Percentiles rank a stretch among this genome's conserved stretches.
These are phyloP conservation scores for Petroica traversi DNA, from an alignment of 2,113 vertebrate genomes.

Conservation along the genomic window DNA sequence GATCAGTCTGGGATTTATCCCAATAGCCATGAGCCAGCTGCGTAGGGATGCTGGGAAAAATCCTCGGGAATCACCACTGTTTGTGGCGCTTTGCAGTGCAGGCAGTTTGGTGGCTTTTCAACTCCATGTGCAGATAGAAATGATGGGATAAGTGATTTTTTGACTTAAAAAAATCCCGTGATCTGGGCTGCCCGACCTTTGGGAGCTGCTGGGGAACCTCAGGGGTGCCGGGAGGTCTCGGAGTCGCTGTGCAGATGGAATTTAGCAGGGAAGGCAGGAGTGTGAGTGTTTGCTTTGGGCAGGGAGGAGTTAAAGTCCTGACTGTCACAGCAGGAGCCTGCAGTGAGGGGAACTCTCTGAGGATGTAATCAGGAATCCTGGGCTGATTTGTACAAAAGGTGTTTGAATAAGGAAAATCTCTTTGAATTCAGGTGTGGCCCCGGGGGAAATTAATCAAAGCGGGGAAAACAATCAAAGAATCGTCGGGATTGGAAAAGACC, in stretches of 20 bases:
- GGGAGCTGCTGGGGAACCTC: not conserved
- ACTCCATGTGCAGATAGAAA: not conserved
- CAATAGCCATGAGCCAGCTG: not conserved
- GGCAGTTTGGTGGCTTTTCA: not conserved
- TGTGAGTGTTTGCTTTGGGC: not conserved
- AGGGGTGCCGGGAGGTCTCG: fast-evolving
- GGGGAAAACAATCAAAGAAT: not conserved
- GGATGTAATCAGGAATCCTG: not conserved
- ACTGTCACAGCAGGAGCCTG: not conserved
- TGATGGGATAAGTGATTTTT: not conserved
- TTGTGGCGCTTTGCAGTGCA: not conserved
- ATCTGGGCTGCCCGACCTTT: fast-evolving
- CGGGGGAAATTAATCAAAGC: not conserved
- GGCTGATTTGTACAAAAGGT: not conserved
- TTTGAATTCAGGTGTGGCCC: not conserved
- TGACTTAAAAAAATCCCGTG: not conserved
- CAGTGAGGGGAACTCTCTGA: not conserved
- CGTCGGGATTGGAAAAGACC: not conserved
- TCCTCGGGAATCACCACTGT: fast-evolving
- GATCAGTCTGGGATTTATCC: not conserved
- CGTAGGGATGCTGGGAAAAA: fast-evolving
- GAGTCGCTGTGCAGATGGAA: fast-evolving
- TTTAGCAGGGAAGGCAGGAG: not conserved
- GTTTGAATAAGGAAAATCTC: not conserved
- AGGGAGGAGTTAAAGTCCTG: not conserved